A percentile compares a stretch with the other conserved stretches of the same genome.
phyloP scores from a whole-genome alignment of 2,888 invertebrate genomes.

The Anthophora plumipes region DNA sequence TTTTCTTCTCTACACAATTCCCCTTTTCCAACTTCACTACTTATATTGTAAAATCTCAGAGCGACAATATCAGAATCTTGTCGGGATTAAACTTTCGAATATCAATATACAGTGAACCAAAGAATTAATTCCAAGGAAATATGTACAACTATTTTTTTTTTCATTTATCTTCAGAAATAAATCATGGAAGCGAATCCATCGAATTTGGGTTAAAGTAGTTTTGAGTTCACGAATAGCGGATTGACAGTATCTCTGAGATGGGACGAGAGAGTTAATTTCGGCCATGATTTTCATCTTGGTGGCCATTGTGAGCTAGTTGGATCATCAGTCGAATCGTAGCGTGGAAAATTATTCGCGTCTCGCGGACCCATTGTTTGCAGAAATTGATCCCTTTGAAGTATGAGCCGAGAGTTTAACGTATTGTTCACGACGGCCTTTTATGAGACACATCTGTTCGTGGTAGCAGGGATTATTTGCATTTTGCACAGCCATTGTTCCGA shows the following conservation, averaged over 20 bases:
- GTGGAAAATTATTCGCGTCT: constrained; percentile 49
- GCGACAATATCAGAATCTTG: too few relatives aligned
- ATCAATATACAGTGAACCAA: background rate
- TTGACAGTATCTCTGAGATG: constrained; percentile 16
- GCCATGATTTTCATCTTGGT: constrained; percentile 7
- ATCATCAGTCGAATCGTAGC: constrained; percentile 17
- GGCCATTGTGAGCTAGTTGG: constrained; percentile 26
- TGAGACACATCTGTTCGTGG: constrained; percentile 3
- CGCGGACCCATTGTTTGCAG: constrained; percentile 39
- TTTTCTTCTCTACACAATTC: background rate
- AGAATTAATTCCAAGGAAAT: constrained; percentile 57
- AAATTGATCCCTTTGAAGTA: constrained; percentile 47
- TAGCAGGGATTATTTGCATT: constrained; percentile 36
- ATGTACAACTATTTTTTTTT: too few relatives aligned
- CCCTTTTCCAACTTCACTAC: too few relatives aligned
- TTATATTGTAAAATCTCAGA: background rate
- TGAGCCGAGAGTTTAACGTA: constrained; percentile 24
- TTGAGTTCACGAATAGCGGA: constrained; percentile 20
- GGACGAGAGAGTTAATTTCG: constrained; percentile 41
- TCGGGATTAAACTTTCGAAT: too few relatives aligned
- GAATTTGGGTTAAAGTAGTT: constrained; percentile 72
- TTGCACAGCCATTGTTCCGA: constrained; percentile 35
- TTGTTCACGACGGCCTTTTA: constrained; percentile 39
- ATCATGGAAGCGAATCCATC: constrained; percentile 66
- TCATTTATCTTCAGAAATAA: constrained; percentile 57